Conservation (phyloP, 2,888 invertebrate species). For the Pristionchus exspectatus region DNA sequence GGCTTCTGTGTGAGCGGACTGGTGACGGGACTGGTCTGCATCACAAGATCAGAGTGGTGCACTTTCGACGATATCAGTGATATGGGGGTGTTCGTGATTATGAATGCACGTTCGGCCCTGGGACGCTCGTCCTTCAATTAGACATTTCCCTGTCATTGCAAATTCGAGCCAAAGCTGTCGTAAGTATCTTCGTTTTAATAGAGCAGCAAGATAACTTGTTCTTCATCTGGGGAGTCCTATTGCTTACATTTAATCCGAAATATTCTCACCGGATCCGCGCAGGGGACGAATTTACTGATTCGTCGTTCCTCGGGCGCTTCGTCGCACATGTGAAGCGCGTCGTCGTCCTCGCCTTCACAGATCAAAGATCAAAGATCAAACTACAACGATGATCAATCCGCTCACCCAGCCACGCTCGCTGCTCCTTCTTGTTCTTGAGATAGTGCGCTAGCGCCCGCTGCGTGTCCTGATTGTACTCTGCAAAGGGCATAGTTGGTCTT, state of each 20-base stretch:
- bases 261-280: background rate
- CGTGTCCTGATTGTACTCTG: conserved; percentile 48
- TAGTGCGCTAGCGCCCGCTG: conserved; percentile 39
- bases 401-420: conserved; percentile 4
- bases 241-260: background rate
- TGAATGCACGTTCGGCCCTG: background rate
- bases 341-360: background rate
- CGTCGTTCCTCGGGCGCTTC: conserved; percentile 52
- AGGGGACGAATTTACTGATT: conserved; percentile 28
- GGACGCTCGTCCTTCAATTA: no score
- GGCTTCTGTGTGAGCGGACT: background rate
- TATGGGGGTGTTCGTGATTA: background rate
- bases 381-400: background rate
- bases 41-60: background rate
- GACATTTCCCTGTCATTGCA: no score
- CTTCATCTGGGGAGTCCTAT: background rate
- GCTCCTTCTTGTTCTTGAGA: conserved; percentile 46
- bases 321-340: conserved; percentile 44
- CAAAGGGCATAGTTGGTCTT: background rate
- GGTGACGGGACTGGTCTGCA: background rate
- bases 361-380: background rate
- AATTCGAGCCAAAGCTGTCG: no score
- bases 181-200: no score
- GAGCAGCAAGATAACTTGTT: background rate
- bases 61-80: no score